Evolutionary conservation across 2,797 vertebrate species (phyloP), one percentile per base, ranked within the genome.

Genomic region (Apogon talboti): DNA sequence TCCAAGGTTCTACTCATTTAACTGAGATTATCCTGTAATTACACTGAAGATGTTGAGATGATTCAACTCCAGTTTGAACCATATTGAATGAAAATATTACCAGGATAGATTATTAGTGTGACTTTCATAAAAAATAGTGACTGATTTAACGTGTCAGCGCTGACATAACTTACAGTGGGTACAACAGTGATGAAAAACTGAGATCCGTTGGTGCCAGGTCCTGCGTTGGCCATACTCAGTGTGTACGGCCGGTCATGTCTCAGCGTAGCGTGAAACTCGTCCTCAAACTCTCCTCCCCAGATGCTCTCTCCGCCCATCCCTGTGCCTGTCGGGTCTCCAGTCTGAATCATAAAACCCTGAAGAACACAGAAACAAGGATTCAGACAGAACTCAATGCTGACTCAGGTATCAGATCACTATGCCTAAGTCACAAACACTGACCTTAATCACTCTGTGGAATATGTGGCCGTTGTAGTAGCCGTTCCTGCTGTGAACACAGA

Each of bases 251-350:
- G 96, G 87, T 99, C 98, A 47, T 99, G 98, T 73, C 98, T 92
- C 85, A 99, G 93, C 3, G 97, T 99, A 76, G 96, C 92, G 48
- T 99, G 97, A 85, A 99, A 99, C 86, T 99, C 98, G 1, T 99
- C 98, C 92, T 99, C 97, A 80, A 99, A 99, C 89, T 99, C 98
- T 65, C 96, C 96, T 48, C 96, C 96, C 98, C 98, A 99, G 87
- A 99, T 99, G 89, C 98, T 99, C 93, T 99, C 98, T 52, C 98
- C 98, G 51, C 97, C 98, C 97, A 99, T 99, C 47, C 98, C 98
- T 5, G 98, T 99, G 9, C 98, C 98, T 3, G 98, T 99, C 62
- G 98, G 98, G 84, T 99, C 98, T 68, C 98, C 98, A 0, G 98
- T 99, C 87, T 99, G 98, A 79, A 99, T 98, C 98, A 99, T 99